These are phyloP conservation scores for Rosalia funebris DNA, from an alignment of 2,888 invertebrate genomes.

Conservation along the genomic window DNA sequence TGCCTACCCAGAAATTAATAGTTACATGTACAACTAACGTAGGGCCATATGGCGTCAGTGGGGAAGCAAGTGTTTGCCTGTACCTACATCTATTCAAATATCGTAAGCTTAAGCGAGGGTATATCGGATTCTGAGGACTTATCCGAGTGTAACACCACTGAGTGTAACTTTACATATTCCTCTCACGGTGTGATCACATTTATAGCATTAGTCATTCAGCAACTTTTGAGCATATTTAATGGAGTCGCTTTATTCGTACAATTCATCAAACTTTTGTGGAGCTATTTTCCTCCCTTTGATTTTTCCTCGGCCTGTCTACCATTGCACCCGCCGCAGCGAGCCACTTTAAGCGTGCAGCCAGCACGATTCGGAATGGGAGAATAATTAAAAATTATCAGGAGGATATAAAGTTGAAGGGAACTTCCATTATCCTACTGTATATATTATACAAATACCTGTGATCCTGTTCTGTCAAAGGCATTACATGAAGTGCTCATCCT, in stretches of 20 bases:
- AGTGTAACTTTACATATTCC: no score
- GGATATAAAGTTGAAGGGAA: constrained; percentile 1
- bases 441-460: constrained; percentile 20
- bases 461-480: constrained; percentile 20
- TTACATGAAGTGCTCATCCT: constrained; percentile 21
- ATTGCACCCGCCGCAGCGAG: no score
- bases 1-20: background rate
- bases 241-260: background rate
- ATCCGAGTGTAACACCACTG: no score
- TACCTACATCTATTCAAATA: no score
- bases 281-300: background rate
- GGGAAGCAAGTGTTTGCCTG: background rate
- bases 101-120: no score
- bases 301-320: background rate
- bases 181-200: no score
- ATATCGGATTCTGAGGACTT: no score
- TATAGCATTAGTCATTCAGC: no score
- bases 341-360: no score
- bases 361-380: no score
- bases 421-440: constrained; percentile 23
- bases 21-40: background rate
- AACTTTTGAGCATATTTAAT: no score
- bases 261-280: background rate
- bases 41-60: background rate
- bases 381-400: constrained; percentile 12